These are phyloP conservation scores for Sepioteuthis lessoniana DNA, from an alignment of 2,888 invertebrate genomes.

Conservation along the genomic window DNA sequence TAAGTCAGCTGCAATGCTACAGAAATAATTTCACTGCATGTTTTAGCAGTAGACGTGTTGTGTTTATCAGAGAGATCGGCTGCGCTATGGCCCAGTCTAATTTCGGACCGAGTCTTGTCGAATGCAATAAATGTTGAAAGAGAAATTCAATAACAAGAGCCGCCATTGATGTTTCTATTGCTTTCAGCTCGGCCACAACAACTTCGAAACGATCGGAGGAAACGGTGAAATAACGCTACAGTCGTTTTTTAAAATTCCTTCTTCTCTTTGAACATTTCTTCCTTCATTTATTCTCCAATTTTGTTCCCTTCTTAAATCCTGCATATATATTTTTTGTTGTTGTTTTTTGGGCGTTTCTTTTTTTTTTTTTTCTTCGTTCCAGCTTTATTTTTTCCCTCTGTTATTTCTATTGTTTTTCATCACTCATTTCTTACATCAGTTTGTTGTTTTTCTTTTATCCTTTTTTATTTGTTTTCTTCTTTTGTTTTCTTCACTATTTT, in stretches of 20 bases:
- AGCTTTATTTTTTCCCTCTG: too few relatives aligned
- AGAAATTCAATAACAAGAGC: not conserved
- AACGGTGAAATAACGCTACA: not conserved
- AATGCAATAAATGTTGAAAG: slow-evolving; percentile 33
- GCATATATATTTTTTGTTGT: too few relatives aligned
- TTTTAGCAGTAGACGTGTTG: not conserved
- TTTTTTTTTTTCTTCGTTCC: not conserved
- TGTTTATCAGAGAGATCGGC: not conserved
- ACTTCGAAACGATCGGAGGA: not conserved
- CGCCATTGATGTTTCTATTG: not conserved
- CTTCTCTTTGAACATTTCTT: not conserved
- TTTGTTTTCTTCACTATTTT: too few relatives aligned
- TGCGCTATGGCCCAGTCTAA: not conserved
- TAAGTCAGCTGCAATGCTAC: not conserved
- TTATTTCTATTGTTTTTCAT: too few relatives aligned
- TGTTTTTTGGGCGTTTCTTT: not conserved
- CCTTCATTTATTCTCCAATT: not conserved
- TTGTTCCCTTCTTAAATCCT: not conserved
- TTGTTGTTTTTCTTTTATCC: too few relatives aligned
- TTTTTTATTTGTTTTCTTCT: too few relatives aligned
- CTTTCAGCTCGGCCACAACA: not conserved
- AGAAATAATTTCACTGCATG: not conserved
- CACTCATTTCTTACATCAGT: too few relatives aligned
- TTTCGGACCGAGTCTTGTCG: not conserved
- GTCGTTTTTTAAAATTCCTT: not conserved